phyloP scores from a whole-genome alignment of 2,113 vertebrate species.

The Anguilla rostrata region DNA sequence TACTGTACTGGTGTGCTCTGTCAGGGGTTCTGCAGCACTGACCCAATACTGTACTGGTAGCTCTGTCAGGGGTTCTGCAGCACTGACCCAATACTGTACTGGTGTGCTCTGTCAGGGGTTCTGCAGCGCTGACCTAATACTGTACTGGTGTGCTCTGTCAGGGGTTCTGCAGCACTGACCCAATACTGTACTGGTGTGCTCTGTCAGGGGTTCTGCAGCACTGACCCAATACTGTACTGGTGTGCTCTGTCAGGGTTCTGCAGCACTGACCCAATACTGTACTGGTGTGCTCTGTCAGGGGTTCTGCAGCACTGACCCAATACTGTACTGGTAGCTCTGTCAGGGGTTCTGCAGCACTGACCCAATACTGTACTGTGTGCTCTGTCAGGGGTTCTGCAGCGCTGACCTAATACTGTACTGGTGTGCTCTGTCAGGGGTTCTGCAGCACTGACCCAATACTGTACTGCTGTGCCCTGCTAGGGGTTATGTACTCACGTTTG shows the following conservation, averaged over 20 bases:
- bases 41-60: background rate
- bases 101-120: background rate
- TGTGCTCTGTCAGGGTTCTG: too few species aligned
- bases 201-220: too few species aligned
- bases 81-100: too few species aligned
- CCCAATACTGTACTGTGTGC: background rate
- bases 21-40: too few species aligned
- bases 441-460: background rate
- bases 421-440: background rate
- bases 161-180: background rate
- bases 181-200: too few species aligned
- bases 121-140: background rate
- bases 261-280: background rate
- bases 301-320: too few species aligned
- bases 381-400: too few species aligned
- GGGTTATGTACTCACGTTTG: slow-evolving; percentile 77
- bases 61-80: too few species aligned
- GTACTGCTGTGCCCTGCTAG: background rate
- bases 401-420: too few species aligned
- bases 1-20: background rate
- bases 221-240: too few species aligned
- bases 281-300: background rate
- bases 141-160: background rate
- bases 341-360: too few species aligned
- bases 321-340: background rate